phyloP scores from a whole-genome alignment of 1,140 invertebrate species.

The Arctopsyche grandis region DNA sequence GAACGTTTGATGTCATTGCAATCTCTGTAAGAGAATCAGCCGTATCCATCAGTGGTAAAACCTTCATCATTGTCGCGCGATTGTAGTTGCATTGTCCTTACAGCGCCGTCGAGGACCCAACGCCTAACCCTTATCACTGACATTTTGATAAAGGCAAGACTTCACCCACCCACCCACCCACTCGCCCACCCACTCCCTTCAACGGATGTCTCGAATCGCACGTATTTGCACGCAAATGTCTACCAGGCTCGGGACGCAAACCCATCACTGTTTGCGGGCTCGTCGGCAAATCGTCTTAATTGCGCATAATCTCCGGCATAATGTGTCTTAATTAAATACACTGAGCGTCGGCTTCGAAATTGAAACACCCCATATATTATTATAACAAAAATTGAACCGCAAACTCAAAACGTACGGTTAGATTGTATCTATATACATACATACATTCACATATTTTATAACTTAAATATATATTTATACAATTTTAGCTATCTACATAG shows the following conservation, averaged over 20 bases:
- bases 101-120: background rate
- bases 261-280: background rate
- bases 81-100: conserved; percentile 15
- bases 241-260: background rate
- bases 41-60: background rate
- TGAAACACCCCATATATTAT: no score
- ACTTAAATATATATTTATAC: no score
- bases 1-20: no score
- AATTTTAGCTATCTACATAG: no score
- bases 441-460: no score
- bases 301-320: conserved; percentile 3
- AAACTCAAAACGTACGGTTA: no score
- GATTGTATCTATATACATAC: no score
- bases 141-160: conserved; percentile 14
- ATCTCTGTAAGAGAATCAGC: background rate
- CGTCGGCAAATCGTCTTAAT: conserved; percentile 16
- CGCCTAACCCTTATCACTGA: conserved; percentile 22
- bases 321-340: conserved; percentile 15
- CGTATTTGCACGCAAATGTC: background rate
- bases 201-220: background rate
- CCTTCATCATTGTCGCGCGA: background rate
- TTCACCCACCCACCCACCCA: background rate
- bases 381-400: no score
- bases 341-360: background rate
- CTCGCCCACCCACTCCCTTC: background rate